Evolutionary conservation across 2,113 vertebrate species (phyloP), one percentile per base, ranked within the genome.

Genomic region (Tychaedon coryphoeus): DNA sequence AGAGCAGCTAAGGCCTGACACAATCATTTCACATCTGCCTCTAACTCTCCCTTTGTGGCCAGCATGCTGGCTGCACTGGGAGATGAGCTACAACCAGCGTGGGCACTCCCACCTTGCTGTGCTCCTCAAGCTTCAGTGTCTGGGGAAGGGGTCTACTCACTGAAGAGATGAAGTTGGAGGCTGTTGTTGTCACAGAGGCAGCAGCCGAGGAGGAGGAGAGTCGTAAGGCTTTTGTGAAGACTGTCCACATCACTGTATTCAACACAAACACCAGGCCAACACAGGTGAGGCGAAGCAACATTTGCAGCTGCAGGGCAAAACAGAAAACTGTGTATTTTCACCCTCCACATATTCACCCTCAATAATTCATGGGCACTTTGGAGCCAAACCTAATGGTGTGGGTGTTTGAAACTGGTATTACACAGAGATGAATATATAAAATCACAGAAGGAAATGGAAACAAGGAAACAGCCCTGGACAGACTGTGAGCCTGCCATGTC

Each of bases 181-280:
- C 99, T 4, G 98, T 99, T 4, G 98, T 98, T 6, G 99, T 99
- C 98, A 99, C 98, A 73, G 99, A 99, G 48, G 98, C 98, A 60
- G 97, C 45, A 42, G 99, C 98, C 0, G 99, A 99, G 92, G 99
- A 99, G 69, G 98, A 99, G 65, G 98, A 99, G 90, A 98, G 98
- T 83, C 98, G 98, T 96, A 99, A 98, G 23, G 99, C 99, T 95
- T 98, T 99, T 47, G 99, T 98, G 45, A 99, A 99, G 97, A 99
- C 98, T 2, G 98, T 99, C 99, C 99, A 99, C 99, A 99, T 99
- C 96, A 99, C 97, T 38, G 98, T 98, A 31, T 98, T 99, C 97
- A 98, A 98, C 24, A 92, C 97, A 23, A 99, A 98, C 80, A 99
- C 98, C 96, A 98, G 86, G 11, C 98, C 96, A 2, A 98, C 82